These are phyloP conservation scores for Cryptophagus acutangulus DNA, from an alignment of 2,888 invertebrate species.

Conservation along the genomic window DNA sequence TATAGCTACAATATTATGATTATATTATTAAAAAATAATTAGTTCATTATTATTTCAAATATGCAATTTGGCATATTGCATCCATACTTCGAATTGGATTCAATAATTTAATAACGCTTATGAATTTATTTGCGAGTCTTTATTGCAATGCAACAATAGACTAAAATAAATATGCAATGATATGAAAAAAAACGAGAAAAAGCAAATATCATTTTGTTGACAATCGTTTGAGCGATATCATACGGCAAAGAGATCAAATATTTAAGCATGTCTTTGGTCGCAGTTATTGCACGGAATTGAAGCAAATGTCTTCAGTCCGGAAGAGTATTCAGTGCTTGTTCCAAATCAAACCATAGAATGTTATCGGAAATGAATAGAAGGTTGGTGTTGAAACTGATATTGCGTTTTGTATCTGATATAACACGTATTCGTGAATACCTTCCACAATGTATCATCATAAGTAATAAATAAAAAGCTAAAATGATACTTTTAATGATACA, in stretches of 20 bases:
- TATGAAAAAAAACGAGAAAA: conserved; percentile 6
- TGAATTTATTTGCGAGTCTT: no score
- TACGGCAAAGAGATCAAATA: conserved; percentile 10
- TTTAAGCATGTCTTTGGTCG: conserved; percentile 6
- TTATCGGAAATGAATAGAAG: conserved; percentile 9
- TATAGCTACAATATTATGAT: no score
- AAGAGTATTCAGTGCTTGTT: conserved; percentile 11
- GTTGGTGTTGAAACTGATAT: conserved; percentile 6
- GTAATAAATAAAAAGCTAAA: no score
- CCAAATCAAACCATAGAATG: conserved; percentile 6
- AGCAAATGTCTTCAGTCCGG: conserved; percentile 9
- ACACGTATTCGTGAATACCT: conserved; percentile 2
- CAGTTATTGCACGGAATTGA: conserved; percentile 9
- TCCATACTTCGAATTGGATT: no score
- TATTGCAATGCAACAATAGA: no score
- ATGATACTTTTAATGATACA: no score
- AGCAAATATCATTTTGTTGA: conserved; percentile 10
- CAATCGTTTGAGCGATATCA: conserved; percentile 2
- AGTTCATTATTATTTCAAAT: no score
- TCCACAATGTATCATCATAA: no score
- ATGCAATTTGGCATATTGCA: no score
- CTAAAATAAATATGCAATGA: no score
- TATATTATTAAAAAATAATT: no score
- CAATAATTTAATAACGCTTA: no score
- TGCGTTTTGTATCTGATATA: conserved; percentile 3